Evolutionary conservation across 2,113 vertebrate genomes (phyloP).

Genomic region (Puntigrus tetrazona): DNA sequence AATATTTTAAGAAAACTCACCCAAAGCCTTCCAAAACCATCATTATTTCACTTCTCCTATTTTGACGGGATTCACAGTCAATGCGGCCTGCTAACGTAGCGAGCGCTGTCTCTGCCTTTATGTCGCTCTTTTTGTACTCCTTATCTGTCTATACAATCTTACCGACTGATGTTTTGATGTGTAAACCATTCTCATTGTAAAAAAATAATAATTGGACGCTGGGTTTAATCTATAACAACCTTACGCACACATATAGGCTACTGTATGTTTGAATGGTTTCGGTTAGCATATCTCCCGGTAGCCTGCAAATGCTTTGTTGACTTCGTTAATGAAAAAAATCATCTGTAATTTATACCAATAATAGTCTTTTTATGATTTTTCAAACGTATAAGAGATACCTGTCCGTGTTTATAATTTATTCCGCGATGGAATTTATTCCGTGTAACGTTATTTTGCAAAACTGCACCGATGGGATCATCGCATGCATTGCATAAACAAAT

Average conservation of each 20-base stretch:
- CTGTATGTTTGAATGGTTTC: background rate
- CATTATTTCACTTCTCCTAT: background rate
- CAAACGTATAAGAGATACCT: background rate
- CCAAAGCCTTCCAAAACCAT: background rate
- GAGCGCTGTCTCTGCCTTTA: constrained; percentile 36
- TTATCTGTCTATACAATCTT: background rate
- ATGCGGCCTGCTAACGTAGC: constrained; percentile 32
- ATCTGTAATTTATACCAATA: too few species aligned
- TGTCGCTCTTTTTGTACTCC: background rate
- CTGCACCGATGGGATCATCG: background rate
- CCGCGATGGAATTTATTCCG: background rate
- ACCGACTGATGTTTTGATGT: background rate
- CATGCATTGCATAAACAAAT: background rate
- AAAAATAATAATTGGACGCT: background rate
- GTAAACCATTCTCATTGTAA: background rate
- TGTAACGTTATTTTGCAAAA: background rate
- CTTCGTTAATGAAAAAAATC: background rate
- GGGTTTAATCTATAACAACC: background rate
- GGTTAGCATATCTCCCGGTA: constrained; percentile 18
- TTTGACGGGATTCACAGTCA: background rate
- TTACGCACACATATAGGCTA: background rate
- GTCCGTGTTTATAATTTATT: background rate
- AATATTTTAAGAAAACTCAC: constrained; percentile 74
- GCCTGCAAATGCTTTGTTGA: background rate
- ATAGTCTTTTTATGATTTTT: background rate